phyloP scores from a whole-genome alignment of 2,113 vertebrate genomes.

The Ardeotis arabs region DNA sequence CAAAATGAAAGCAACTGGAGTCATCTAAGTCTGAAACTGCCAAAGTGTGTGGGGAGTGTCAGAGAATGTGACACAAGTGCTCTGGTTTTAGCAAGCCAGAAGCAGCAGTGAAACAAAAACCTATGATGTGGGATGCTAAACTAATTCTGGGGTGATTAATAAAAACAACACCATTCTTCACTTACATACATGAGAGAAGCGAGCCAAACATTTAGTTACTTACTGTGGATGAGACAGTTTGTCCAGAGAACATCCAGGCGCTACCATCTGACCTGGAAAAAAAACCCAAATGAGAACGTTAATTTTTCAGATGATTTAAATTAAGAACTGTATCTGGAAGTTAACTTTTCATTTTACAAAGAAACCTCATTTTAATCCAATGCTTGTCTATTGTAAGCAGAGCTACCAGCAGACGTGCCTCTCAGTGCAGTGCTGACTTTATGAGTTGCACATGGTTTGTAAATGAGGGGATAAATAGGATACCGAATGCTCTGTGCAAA shows the following conservation, averaged over 20 bases:
- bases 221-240: background rate
- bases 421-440: slow-evolving; percentile 6
- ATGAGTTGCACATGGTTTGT: background rate
- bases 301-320: slow-evolving; percentile 44
- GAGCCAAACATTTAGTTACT: background rate
- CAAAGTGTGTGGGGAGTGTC: background rate
- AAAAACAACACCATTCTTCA: background rate
- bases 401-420: background rate
- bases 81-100: background rate
- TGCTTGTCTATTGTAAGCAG: background rate
- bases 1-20: background rate
- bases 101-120: background rate
- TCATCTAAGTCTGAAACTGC: background rate
- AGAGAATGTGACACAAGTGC: background rate
- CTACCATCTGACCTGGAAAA: background rate
- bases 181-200: background rate
- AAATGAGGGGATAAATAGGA: slow-evolving; percentile 17
- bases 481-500: background rate
- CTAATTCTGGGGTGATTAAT: background rate
- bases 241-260: background rate
- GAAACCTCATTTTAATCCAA: background rate
- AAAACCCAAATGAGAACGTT: background rate
- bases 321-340: slow-evolving; percentile 12
- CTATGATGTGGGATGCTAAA: background rate
- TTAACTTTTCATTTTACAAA: slow-evolving; percentile 2